phyloP scores from a whole-genome alignment of 2,113 vertebrate genomes.

The Sturnus vulgaris region DNA sequence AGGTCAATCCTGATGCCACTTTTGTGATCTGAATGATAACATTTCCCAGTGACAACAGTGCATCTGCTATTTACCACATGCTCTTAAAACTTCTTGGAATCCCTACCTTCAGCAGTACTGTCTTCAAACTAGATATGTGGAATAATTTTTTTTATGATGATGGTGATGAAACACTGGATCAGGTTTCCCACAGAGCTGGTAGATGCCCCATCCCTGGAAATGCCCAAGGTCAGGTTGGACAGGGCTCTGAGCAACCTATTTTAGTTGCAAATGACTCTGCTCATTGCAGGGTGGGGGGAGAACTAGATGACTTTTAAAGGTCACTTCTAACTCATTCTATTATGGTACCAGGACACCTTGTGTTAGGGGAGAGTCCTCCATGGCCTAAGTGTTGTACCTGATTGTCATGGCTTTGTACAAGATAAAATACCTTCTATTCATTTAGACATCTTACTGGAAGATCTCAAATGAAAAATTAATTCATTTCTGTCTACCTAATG shows the following conservation, averaged over 20 bases:
- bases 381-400: neutral
- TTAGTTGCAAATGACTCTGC: neutral
- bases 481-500: neutral
- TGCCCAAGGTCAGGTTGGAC: neutral
- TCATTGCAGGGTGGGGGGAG: rapidly evolving
- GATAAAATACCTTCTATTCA: neutral
- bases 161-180: neutral
- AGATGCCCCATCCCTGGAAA: neutral
- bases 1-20: neutral
- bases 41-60: neutral
- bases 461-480: neutral
- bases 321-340: neutral
- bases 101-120: neutral
- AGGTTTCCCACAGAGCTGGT: neutral
- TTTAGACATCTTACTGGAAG: neutral
- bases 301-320: neutral
- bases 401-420: neutral
- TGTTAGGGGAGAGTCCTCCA: neutral
- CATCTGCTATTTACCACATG: neutral
- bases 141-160: neutral
- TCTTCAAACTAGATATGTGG: neutral
- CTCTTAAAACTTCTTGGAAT: neutral
- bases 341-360: neutral
- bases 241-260: neutral
- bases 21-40: neutral